A percentile compares a stretch with the other conserved stretches of the same genome.
Conservation (phyloP, 2,888 invertebrate genomes). For the Agrotis clavis region DNA sequence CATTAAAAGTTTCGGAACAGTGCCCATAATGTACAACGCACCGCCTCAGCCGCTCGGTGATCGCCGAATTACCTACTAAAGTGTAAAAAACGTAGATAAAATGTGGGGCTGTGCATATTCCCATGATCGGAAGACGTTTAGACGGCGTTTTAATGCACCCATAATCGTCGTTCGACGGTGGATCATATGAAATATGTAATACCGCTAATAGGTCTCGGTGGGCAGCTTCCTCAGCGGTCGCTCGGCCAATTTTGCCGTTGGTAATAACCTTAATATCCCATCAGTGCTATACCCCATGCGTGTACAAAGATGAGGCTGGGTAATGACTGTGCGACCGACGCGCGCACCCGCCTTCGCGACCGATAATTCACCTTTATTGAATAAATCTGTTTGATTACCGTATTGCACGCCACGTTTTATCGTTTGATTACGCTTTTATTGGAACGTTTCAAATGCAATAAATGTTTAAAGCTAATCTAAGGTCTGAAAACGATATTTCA, state of each 20-base stretch:
- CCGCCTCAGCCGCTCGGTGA: slow-evolving; percentile 74
- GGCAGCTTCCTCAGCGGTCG: slow-evolving; percentile 91
- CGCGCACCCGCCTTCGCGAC: slow-evolving; percentile 71
- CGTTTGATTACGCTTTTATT: slow-evolving; percentile 50
- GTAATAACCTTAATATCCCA: slow-evolving; percentile 90
- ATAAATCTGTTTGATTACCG: slow-evolving; percentile 74
- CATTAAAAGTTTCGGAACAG: slow-evolving; percentile 79
- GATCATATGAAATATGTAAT: slow-evolving; percentile 90
- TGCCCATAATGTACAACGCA: slow-evolving; percentile 82
- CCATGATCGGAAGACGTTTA: slow-evolving; percentile 86
- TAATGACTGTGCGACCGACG: slow-evolving; percentile 83
- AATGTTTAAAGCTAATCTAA: slow-evolving; percentile 9
- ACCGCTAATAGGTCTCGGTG: slow-evolving; percentile 88
- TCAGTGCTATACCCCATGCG: slow-evolving; percentile 85
- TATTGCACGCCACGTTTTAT: slow-evolving; percentile 52
- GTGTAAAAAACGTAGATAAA: slow-evolving; percentile 88
- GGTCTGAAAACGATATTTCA: slow-evolving; percentile 8
- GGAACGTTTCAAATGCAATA: slow-evolving; percentile 33
- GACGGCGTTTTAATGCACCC: slow-evolving; percentile 88
- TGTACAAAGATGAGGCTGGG: slow-evolving; percentile 85
- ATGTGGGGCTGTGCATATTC: slow-evolving; percentile 83
- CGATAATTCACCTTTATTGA: slow-evolving; percentile 80
- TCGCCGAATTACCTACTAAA: slow-evolving; percentile 88
- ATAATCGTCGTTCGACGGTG: slow-evolving; percentile 87
- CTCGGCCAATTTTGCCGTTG: slow-evolving; percentile 87